Percentiles rank a stretch among this genome's conserved stretches.
Conservation (phyloP, 2,888 invertebrate genomes). For the Andricus curvator region DNA sequence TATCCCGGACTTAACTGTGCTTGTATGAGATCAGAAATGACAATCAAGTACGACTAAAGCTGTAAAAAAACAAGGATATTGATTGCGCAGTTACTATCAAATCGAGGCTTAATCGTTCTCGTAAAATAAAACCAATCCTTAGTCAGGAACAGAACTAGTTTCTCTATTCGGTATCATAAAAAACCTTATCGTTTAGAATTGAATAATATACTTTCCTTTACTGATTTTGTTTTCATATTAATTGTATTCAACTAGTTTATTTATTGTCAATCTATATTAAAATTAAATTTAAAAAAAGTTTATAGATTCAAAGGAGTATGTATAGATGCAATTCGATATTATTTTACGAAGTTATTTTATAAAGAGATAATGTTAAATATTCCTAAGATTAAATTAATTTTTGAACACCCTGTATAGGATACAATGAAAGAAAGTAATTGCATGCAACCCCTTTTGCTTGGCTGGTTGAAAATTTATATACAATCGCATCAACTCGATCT, state of each 20-base stretch:
- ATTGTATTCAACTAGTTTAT: background rate
- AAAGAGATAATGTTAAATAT: background rate
- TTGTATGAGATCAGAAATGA: background rate
- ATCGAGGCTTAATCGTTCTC: background rate
- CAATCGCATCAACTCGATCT: background rate
- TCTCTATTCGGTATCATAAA: background rate
- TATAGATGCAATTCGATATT: background rate
- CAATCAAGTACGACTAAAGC: background rate
- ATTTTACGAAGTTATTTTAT: background rate
- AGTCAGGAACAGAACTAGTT: background rate
- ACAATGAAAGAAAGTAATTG: background rate
- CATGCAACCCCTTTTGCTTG: background rate
- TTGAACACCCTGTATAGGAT: background rate
- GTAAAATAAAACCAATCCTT: background rate
- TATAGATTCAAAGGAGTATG: background rate
- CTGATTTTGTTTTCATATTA: background rate
- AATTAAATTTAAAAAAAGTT: background rate
- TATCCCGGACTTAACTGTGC: too few relatives aligned
- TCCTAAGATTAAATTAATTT: too few relatives aligned
- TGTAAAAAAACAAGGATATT: background rate
- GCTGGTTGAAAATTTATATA: background rate
- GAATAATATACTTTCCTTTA: background rate
- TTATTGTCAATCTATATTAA: background rate
- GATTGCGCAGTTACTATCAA: background rate
- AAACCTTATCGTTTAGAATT: background rate